Evolutionary conservation across 2,888 invertebrate species (phyloP).

Genomic region (Odontocerum albicorne): DNA sequence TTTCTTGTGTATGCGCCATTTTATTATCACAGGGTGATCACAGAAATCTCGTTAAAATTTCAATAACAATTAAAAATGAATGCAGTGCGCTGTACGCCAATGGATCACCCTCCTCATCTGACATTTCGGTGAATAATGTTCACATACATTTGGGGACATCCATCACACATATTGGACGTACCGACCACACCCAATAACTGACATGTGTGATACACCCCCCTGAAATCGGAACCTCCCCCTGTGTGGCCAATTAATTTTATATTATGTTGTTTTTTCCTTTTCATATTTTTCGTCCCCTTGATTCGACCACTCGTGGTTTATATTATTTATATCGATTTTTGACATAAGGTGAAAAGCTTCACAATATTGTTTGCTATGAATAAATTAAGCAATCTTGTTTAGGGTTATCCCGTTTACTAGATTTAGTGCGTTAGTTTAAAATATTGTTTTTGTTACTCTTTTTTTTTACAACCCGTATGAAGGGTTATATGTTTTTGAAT

Average conservation of each 20-base stretch:
- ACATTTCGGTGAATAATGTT: slow-evolving; percentile 2
- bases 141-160: slow-evolving; percentile 7
- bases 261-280: slow-evolving; percentile 11
- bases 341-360: slow-evolving; percentile 11
- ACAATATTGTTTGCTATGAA: no score
- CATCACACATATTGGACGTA: slow-evolving; percentile 26
- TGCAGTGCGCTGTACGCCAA: no score
- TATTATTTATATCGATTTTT: no score
- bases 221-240: slow-evolving; percentile 1
- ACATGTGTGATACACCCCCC: slow-evolving; percentile 1
- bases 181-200: slow-evolving; percentile 4
- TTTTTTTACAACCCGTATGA: no score
- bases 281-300: not conserved
- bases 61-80: slow-evolving; percentile 3
- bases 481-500: no score
- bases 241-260: slow-evolving; percentile 16
- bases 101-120: not conserved
- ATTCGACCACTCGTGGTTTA: not conserved
- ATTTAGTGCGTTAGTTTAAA: no score
- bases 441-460: no score
- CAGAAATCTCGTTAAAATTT: not conserved
- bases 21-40: not conserved
- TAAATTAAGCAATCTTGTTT: no score
- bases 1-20: no score
- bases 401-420: no score